Evolutionary conservation across 1,140 invertebrate genomes (phyloP).

Genomic region (Apis laboriosa): DNA sequence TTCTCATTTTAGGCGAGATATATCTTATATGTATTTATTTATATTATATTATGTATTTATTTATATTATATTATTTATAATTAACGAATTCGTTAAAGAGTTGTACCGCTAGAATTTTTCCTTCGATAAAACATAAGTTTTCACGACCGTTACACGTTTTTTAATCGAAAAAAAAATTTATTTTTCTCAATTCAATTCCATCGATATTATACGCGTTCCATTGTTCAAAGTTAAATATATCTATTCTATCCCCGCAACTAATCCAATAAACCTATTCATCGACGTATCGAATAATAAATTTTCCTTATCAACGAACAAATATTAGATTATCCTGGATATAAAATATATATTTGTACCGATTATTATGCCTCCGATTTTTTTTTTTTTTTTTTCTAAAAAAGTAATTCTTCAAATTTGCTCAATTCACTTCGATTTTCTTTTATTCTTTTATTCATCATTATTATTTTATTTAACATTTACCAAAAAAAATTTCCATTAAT

Average conservation of each 20-base stretch:
- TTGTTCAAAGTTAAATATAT: not conserved
- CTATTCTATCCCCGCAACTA: not conserved
- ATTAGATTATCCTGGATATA: no score
- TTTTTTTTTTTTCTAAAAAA: no score
- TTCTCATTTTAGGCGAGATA: not conserved
- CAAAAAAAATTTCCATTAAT: no score
- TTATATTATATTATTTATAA: constrained; percentile 9
- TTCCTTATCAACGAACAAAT: no score
- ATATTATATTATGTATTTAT: constrained; percentile 7
- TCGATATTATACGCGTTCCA: not conserved
- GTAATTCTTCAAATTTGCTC: no score
- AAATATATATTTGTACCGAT: no score
- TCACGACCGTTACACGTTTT: not conserved
- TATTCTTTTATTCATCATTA: no score
- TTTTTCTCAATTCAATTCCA: not conserved
- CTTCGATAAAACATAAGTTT: constrained; percentile 16
- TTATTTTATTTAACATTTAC: no score
- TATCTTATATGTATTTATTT: not conserved
- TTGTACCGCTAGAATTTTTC: constrained; percentile 17
- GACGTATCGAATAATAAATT: no score
- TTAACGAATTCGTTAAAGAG: constrained; percentile 26
- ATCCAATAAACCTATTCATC: not conserved
- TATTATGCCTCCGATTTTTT: no score
- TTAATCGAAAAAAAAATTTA: constrained; percentile 10
- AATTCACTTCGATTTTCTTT: no score